phyloP scores from a whole-genome alignment of 2,888 invertebrate genomes.

The Eucera pruinosa region DNA sequence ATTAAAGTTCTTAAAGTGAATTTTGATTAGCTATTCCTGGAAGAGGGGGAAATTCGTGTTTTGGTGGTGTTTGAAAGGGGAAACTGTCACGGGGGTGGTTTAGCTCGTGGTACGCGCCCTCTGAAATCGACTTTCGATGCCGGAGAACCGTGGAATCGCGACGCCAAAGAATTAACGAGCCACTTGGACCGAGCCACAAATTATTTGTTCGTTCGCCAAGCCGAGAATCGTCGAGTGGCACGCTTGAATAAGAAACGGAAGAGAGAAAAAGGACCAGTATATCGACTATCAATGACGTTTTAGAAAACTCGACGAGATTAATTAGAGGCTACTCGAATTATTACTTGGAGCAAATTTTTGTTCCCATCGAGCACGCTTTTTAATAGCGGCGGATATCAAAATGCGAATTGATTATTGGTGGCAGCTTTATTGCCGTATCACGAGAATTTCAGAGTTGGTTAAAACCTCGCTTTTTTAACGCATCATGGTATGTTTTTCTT shows the following conservation, averaged over 20 bases:
- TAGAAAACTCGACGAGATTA: slow-evolving; percentile 32
- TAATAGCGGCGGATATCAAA: background rate
- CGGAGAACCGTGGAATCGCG: slow-evolving; percentile 15
- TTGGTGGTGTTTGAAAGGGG: background rate
- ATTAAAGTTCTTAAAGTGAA: slow-evolving; percentile 21
- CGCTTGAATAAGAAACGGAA: slow-evolving; percentile 10
- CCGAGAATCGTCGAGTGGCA: slow-evolving; percentile 28
- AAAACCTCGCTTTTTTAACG: background rate
- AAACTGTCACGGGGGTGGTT: background rate
- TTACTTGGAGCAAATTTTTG: slow-evolving; percentile 11
- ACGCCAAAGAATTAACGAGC: slow-evolving; percentile 44
- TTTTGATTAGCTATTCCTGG: slow-evolving; percentile 15
- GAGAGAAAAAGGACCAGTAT: slow-evolving; percentile 1
- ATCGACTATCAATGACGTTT: slow-evolving; percentile 53
- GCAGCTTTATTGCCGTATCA: background rate
- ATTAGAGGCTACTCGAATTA: slow-evolving; percentile 40
- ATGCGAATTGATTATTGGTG: background rate
- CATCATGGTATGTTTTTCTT: too few species aligned
- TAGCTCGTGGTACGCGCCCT: background rate
- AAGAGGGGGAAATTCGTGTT: slow-evolving; percentile 16
- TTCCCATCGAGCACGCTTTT: background rate
- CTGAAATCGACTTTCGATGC: slow-evolving; percentile 25
- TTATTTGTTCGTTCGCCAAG: slow-evolving; percentile 35
- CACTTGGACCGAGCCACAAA: slow-evolving; percentile 41
- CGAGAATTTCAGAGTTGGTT: background rate